Percentiles rank a stretch among this genome's conserved stretches.
Evolutionary conservation across 1,140 invertebrate species (phyloP).

Genomic region (Lithobius niger): DNA sequence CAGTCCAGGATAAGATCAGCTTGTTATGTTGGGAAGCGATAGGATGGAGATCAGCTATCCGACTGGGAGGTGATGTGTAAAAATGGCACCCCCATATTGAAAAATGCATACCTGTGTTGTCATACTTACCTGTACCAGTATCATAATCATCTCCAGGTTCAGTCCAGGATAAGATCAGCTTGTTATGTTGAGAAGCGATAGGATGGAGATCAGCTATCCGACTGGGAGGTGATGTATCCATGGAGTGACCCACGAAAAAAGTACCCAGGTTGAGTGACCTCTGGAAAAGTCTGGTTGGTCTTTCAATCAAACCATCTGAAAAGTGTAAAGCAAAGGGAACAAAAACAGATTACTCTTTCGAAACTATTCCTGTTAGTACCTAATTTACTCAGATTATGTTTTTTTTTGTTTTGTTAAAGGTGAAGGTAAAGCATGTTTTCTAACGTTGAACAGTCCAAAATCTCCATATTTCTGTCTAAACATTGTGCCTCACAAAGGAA

Average conservation of each 20-base stretch:
- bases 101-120: too few species aligned
- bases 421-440: too few species aligned
- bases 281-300: not conserved
- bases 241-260: not conserved
- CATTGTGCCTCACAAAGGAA: too few species aligned
- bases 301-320: too few species aligned
- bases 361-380: too few species aligned
- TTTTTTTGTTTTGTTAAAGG: too few species aligned
- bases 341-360: too few species aligned
- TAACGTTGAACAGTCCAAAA: too few species aligned
- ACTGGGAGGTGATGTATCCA: slow-evolving; percentile 15
- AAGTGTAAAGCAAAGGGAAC: too few species aligned
- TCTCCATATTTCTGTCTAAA: too few species aligned
- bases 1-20: slow-evolving; percentile 38
- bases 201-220: slow-evolving; percentile 19
- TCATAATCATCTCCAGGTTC: slow-evolving; percentile 36
- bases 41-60: slow-evolving; percentile 23
- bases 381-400: too few species aligned
- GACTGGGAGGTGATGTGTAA: slow-evolving; percentile 16
- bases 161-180: slow-evolving; percentile 37
- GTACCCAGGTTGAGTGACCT: not conserved
- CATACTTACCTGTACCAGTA: slow-evolving; percentile 14
- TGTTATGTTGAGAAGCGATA: slow-evolving; percentile 27
- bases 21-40: slow-evolving; percentile 24
- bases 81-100: too few species aligned